These are phyloP conservation scores for Eudyptes chrysolophus DNA, from an alignment of 2,113 vertebrate genomes.

Conservation along the genomic window DNA sequence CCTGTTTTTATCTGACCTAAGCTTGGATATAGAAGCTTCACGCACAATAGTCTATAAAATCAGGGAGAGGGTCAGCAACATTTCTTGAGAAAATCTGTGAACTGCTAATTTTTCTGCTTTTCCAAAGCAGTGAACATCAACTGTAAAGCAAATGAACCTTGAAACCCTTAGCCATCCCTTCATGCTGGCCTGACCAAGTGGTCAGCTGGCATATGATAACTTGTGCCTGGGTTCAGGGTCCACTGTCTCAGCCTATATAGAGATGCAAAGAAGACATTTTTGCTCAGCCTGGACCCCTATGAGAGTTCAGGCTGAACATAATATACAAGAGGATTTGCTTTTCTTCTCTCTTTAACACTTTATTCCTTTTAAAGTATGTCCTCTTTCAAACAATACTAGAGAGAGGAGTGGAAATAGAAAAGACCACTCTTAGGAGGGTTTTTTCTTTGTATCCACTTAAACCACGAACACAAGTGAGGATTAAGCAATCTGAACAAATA, in stretches of 20 bases:
- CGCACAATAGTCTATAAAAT: not conserved
- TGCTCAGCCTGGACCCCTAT: not conserved
- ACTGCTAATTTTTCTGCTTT: not conserved
- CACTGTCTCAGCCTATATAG: not conserved
- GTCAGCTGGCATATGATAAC: not conserved
- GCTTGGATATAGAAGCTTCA: not conserved
- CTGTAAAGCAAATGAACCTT: not conserved
- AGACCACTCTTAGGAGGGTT: not conserved
- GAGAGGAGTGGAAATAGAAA: not conserved
- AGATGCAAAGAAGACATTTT: not conserved
- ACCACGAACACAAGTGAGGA: slow-evolving; percentile 51
- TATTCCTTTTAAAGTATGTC: not conserved
- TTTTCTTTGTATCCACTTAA: slow-evolving; percentile 32
- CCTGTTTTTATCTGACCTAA: not conserved
- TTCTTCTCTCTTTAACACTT: not conserved
- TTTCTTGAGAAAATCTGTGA: not conserved
- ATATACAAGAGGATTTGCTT: not conserved
- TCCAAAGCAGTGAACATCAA: not conserved
- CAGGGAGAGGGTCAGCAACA: not conserved
- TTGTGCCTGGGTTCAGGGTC: not conserved
- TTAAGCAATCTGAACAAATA: slow-evolving; percentile 62
- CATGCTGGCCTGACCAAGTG: not conserved
- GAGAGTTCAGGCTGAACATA: not conserved
- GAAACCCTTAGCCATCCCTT: not conserved
- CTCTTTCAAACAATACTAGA: not conserved